Conservation (phyloP, 1,140 invertebrate genomes). For the Diorhabda sublineata region DNA sequence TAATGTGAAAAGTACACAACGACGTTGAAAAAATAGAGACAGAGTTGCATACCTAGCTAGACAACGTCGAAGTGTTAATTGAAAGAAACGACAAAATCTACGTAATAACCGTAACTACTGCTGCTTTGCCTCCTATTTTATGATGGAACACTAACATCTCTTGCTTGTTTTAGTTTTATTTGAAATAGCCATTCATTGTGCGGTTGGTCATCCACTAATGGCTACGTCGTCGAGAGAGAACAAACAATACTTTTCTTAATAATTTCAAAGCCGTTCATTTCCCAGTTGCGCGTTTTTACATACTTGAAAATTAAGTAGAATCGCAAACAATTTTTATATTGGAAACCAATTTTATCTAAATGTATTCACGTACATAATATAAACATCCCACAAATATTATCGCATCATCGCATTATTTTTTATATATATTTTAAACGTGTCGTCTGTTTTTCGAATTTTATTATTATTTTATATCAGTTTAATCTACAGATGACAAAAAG, state of each 20-base stretch:
- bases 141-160: slow-evolving; percentile 9
- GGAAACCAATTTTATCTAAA: no score
- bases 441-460: no score
- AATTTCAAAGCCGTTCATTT: neutral
- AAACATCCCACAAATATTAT: no score
- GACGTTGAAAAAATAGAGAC: slow-evolving; percentile 23
- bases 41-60: slow-evolving; percentile 27
- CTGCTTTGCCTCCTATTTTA: slow-evolving; percentile 19
- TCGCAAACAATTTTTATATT: neutral
- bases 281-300: neutral
- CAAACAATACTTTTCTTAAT: neutral
- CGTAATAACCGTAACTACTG: slow-evolving; percentile 29
- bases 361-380: no score
- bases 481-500: no score
- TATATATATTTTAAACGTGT: no score
- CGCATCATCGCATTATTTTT: no score
- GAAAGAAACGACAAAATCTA: slow-evolving; percentile 20
- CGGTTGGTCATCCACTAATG: neutral
- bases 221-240: neutral
- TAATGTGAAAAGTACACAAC: slow-evolving; percentile 36
- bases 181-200: slow-evolving; percentile 9
- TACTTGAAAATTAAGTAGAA: slow-evolving; percentile 1
- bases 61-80: slow-evolving; percentile 30
- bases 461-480: no score
- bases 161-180: slow-evolving; percentile 3